These are phyloP conservation scores for Microvelia longipes DNA, from an alignment of 1,140 invertebrate species.

Conservation along the genomic window DNA sequence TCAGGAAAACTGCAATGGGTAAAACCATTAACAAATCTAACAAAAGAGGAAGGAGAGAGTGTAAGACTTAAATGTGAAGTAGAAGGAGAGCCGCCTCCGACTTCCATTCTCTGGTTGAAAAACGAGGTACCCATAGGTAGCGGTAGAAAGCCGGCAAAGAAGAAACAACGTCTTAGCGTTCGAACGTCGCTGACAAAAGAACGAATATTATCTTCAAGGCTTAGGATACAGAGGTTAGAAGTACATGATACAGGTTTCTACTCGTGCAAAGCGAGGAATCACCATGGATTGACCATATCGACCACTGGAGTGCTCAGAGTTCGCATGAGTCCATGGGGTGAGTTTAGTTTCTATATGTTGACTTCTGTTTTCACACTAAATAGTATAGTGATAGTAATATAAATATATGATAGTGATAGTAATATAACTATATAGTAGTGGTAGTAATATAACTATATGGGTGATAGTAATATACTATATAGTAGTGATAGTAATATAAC, in stretches of 20 bases:
- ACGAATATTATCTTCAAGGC: conserved; percentile 29
- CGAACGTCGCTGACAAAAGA: conserved; percentile 6
- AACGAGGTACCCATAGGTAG: conserved; percentile 40
- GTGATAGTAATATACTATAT: no score
- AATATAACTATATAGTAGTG: no score
- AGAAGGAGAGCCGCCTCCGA: conserved; percentile 41
- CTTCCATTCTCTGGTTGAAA: conserved; percentile 47
- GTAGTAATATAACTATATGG: no score
- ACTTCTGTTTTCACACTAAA: not conserved
- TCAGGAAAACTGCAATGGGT: conserved; percentile 21
- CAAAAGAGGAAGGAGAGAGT: conserved; percentile 41
- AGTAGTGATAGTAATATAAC: no score
- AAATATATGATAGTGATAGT: no score
- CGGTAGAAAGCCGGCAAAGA: conserved; percentile 29
- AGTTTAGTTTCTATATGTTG: conserved; percentile 9
- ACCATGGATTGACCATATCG: conserved; percentile 38
- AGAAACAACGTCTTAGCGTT: conserved; percentile 12
- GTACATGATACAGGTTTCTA: conserved; percentile 52
- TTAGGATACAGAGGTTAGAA: conserved; percentile 45
- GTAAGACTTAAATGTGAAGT: conserved; percentile 51
- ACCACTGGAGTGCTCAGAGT: conserved; percentile 44
- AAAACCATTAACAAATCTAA: conserved; percentile 38
- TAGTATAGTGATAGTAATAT: no score
- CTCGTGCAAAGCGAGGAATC: conserved; percentile 46
- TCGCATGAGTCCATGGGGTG: conserved; percentile 27